Evolutionary conservation across 2,888 invertebrate genomes (phyloP).

Genomic region (Fissipunctia ypsillon): DNA sequence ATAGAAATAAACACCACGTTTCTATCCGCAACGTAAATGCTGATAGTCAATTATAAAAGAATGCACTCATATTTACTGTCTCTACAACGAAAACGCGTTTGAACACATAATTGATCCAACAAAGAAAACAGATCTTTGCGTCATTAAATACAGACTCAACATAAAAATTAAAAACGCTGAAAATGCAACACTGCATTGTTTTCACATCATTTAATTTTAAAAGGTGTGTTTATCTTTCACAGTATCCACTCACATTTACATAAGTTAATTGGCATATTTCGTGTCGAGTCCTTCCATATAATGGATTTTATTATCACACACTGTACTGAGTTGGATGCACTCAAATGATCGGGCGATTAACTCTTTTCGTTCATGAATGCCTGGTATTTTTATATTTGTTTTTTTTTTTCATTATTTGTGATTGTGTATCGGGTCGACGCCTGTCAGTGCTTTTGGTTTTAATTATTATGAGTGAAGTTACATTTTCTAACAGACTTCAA

Average conservation of each 20-base stretch:
- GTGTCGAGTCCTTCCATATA: slow-evolving; percentile 62
- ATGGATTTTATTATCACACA: slow-evolving; percentile 66
- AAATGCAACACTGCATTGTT: slow-evolving; percentile 39
- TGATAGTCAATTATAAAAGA: not conserved
- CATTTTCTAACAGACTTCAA: too few relatives aligned
- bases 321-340: slow-evolving; percentile 51
- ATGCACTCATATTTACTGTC: not conserved
- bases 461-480: not conserved
- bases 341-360: slow-evolving; percentile 60
- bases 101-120: not conserved
- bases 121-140: slow-evolving; percentile 6
- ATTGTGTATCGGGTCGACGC: not conserved
- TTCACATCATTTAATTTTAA: slow-evolving; percentile 51
- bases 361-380: slow-evolving; percentile 39
- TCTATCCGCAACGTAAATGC: too few relatives aligned
- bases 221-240: slow-evolving; percentile 33
- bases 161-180: slow-evolving; percentile 31
- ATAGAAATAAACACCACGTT: too few relatives aligned
- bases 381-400: slow-evolving; percentile 4
- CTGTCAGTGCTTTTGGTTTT: slow-evolving; percentile 28
- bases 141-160: slow-evolving; percentile 29
- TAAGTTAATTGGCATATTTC: slow-evolving; percentile 69
- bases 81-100: not conserved
- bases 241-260: slow-evolving; percentile 61
- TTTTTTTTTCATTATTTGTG: slow-evolving; percentile 11